Conservation (phyloP, 1,140 invertebrate species). For the Drosophila equinoxialis region DNA sequence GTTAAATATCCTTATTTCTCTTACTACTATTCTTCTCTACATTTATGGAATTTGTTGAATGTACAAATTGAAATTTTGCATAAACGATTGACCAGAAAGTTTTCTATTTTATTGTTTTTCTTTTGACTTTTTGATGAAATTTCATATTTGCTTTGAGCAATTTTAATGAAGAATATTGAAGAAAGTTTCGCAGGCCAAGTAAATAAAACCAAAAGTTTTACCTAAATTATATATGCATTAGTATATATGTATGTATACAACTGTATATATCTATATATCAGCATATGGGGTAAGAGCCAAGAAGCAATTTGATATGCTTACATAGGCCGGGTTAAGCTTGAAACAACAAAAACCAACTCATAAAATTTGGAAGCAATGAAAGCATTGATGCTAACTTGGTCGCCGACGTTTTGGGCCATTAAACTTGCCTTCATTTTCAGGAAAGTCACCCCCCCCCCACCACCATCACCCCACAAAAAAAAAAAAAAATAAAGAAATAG, state of each 20-base stretch:
- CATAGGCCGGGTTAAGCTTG: slow-evolving; percentile 24
- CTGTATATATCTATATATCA: too few relatives aligned
- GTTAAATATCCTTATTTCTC: too few relatives aligned
- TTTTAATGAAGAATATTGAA: slow-evolving; percentile 39
- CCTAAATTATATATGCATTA: slow-evolving; percentile 26
- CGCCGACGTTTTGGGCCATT: slow-evolving; percentile 27
- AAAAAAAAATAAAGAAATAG: slow-evolving; percentile 1
- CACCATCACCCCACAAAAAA: not conserved
- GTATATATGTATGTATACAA: too few relatives aligned
- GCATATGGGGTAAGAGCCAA: not conserved
- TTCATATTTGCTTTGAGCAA: not conserved
- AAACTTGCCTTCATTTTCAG: slow-evolving; percentile 26
- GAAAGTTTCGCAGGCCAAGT: slow-evolving; percentile 34
- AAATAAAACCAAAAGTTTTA: slow-evolving; percentile 34
- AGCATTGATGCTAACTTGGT: not conserved
- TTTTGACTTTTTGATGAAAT: slow-evolving; percentile 19
- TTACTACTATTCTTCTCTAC: too few relatives aligned
- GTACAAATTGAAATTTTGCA: slow-evolving; percentile 1
- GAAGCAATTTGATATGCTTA: slow-evolving; percentile 37
- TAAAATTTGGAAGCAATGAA: slow-evolving; percentile 29
- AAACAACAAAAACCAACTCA: slow-evolving; percentile 26
- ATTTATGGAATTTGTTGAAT: too few relatives aligned
- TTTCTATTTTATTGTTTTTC: not conserved
- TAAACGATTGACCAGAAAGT: not conserved
- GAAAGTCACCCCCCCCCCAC: not conserved